Evolutionary conservation across 2,113 vertebrate genomes (phyloP).

Genomic region (Megaceryle torquata): DNA sequence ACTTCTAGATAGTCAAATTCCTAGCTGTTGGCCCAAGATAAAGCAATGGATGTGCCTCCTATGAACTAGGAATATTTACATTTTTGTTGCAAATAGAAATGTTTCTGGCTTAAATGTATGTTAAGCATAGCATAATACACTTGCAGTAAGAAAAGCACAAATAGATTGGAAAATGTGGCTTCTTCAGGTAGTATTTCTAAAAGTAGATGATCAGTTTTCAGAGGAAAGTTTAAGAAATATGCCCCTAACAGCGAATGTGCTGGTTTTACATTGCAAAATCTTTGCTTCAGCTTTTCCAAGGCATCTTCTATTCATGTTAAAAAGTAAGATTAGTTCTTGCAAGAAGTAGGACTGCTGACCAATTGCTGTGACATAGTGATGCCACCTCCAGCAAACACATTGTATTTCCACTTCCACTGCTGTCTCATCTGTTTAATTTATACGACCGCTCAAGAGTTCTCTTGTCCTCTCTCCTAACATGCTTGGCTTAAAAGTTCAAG

Average conservation of each 20-base stretch:
- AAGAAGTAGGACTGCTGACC: not conserved
- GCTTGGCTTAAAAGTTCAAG: not conserved
- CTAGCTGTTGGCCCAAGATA: not conserved
- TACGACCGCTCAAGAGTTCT: not conserved
- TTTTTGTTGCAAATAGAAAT: not conserved
- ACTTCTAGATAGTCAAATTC: not conserved
- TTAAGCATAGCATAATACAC: not conserved
- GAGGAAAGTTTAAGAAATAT: not conserved
- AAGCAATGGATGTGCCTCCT: not conserved
- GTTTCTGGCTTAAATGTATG: not conserved
- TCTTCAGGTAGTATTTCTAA: not conserved
- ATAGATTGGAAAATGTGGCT: not conserved
- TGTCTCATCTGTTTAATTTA: not conserved
- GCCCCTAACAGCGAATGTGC: not conserved
- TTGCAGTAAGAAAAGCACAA: not conserved
- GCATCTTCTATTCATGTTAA: not conserved
- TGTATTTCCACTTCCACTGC: not conserved
- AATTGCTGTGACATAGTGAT: not conserved
- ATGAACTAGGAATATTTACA: not conserved
- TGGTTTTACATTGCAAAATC: not conserved
- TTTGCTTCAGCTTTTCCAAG: not conserved
- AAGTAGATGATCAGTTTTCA: not conserved
- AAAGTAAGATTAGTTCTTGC: not conserved
- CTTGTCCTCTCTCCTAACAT: not conserved
- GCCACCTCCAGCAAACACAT: not conserved